Percentiles rank a stretch among this genome's conserved stretches.
Evolutionary conservation across 2,888 invertebrate genomes (phyloP).

Genomic region (Gibbula magus): DNA sequence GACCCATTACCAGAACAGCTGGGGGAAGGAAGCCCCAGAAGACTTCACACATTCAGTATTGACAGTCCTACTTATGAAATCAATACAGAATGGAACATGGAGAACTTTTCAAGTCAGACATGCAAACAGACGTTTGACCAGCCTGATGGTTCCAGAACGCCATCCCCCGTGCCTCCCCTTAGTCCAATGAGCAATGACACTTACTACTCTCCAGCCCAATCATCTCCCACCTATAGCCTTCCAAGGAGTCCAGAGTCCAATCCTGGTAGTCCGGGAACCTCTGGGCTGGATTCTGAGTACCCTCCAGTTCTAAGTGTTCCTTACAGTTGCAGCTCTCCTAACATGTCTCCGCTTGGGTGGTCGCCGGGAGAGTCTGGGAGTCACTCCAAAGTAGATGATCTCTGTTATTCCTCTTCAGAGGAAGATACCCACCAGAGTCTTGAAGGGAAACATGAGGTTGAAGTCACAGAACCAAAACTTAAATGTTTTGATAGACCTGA

Average conservation of each 20-base stretch:
- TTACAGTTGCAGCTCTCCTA: constrained; percentile 7
- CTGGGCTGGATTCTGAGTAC: background rate
- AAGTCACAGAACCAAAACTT: background rate
- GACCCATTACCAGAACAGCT: too few species aligned
- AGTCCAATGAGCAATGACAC: constrained; percentile 66
- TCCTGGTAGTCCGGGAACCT: constrained; percentile 35
- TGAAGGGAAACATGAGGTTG: background rate
- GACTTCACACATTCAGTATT: constrained; percentile 57
- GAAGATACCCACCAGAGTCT: background rate
- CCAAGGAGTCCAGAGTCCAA: constrained; percentile 25
- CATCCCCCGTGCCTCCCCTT: constrained; percentile 34
- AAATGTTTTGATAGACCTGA: too few species aligned
- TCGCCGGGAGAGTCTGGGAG: constrained; percentile 27
- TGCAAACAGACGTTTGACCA: constrained; percentile 57
- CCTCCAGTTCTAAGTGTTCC: constrained; percentile 22
- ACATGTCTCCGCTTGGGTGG: constrained; percentile 4
- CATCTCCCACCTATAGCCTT: constrained; percentile 38
- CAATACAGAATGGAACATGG: constrained; percentile 51
- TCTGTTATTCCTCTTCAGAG: background rate
- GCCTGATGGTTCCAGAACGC: background rate
- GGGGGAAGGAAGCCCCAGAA: background rate
- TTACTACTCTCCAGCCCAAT: constrained; percentile 44
- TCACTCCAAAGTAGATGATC: background rate
- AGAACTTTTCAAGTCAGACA: constrained; percentile 53
- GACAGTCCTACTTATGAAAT: constrained; percentile 68